A percentile compares a stretch with the other conserved stretches of the same genome.
Evolutionary conservation across 2,113 vertebrate species (phyloP).

Genomic region (Pungitius pungitius): DNA sequence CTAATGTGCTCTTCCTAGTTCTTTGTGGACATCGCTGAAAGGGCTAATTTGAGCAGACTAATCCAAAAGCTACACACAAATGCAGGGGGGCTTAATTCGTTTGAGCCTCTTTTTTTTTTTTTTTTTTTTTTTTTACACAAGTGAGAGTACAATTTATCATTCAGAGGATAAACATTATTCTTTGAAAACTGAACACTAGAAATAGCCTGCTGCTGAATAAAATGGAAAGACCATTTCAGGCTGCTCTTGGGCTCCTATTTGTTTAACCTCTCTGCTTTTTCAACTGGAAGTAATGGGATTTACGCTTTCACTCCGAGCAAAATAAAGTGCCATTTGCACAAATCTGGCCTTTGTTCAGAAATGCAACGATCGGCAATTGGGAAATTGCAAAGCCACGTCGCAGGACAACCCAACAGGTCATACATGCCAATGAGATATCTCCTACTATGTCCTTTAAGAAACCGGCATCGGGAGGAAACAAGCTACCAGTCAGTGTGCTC

Average conservation of each 20-base stretch:
- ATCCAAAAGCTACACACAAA: conserved; percentile 69
- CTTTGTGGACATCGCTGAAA: conserved; percentile 61
- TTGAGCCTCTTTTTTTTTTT: conserved; percentile 52
- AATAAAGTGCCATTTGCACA: conserved; percentile 83
- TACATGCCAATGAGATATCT: conserved; percentile 68
- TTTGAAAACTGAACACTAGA: conserved; percentile 71
- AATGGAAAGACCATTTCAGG: conserved; percentile 63
- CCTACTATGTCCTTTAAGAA: conserved; percentile 41
- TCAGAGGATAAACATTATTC: conserved; percentile 79
- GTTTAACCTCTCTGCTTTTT: conserved; percentile 77
- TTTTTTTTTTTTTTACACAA: conserved; percentile 52
- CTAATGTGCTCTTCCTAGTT: conserved; percentile 52
- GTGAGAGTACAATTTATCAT: conserved; percentile 74
- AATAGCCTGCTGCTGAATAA: conserved; percentile 70
- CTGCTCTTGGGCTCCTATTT: conserved; percentile 69
- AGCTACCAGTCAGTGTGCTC: neutral
- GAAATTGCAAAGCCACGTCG: conserved; percentile 66
- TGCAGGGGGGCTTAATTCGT: conserved; percentile 62
- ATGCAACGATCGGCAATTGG: conserved; percentile 72
- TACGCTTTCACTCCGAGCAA: conserved; percentile 73
- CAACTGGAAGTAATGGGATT: conserved; percentile 80
- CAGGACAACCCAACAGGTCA: conserved; percentile 62
- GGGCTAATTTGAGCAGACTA: conserved; percentile 67
- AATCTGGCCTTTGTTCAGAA: conserved; percentile 82
- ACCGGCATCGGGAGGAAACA: conserved; percentile 12